phyloP scores from a whole-genome alignment of 1,140 invertebrate genomes.

The Nephila pilipes region DNA sequence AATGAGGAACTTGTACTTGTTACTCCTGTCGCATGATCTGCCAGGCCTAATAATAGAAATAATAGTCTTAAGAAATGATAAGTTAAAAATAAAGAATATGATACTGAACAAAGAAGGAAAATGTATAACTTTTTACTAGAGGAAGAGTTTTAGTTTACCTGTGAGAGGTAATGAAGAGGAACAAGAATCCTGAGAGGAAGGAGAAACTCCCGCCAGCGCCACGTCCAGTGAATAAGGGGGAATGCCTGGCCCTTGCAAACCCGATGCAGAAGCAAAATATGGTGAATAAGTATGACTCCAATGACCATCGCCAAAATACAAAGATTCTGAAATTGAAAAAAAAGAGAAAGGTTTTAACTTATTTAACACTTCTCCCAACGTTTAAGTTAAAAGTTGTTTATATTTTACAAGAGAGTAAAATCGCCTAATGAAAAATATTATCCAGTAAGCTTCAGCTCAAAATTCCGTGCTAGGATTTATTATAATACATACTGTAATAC shows the following conservation, averaged over 20 bases:
- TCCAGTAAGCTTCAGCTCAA: too few relatives aligned
- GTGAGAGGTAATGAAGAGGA: constrained; percentile 53
- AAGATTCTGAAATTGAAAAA: constrained; percentile 45
- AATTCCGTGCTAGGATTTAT: too few relatives aligned
- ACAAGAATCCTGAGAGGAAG: constrained; percentile 72
- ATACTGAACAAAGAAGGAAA: background rate
- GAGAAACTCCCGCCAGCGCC: constrained; percentile 49
- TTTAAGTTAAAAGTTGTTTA: too few relatives aligned
- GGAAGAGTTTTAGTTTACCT: background rate
- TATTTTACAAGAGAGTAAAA: too few relatives aligned
- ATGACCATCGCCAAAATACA: constrained; percentile 49
- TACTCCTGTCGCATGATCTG: constrained; percentile 36
- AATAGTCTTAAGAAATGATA: background rate
- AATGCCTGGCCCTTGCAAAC: constrained; percentile 49
- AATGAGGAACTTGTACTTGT: constrained; percentile 41
- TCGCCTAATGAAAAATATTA: too few relatives aligned
- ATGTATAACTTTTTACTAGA: background rate
- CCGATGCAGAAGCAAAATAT: constrained; percentile 51
- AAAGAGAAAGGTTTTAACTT: background rate
- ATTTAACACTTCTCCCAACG: background rate
- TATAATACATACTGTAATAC: too few relatives aligned
- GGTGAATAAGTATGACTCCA: constrained; percentile 66
- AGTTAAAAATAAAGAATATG: too few relatives aligned
- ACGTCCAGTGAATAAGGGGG: constrained; percentile 35
- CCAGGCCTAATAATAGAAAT: constrained; percentile 4